Percentiles rank a stretch among this genome's conserved stretches.
Evolutionary conservation across 2,113 vertebrate genomes (phyloP).

Genomic region (Paraplagusia blochii): DNA sequence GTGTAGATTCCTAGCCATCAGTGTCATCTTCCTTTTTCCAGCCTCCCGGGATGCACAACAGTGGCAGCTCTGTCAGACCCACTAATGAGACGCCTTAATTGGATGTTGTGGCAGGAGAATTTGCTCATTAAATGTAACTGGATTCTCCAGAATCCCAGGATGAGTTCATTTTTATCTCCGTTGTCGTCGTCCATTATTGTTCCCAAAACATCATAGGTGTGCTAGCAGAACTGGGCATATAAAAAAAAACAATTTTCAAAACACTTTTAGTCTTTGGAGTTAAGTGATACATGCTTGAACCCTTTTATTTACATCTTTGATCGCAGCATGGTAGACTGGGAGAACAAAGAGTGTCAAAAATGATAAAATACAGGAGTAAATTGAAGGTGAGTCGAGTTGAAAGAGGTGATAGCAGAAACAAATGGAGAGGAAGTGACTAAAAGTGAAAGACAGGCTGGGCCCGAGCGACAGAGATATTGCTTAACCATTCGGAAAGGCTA

Average conservation of each 20-base stretch:
- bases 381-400: slow-evolving; percentile 3
- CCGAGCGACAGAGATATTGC: slow-evolving; percentile 61
- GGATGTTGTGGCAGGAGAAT: slow-evolving; percentile 65
- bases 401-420: slow-evolving; percentile 1
- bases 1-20: neutral
- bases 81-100: slow-evolving; percentile 73
- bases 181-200: neutral
- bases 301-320: no score
- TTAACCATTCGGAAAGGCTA: slow-evolving; percentile 75
- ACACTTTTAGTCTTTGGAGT: no score
- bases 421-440: slow-evolving; percentile 29
- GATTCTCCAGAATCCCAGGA: slow-evolving; percentile 11
- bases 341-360: neutral
- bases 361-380: neutral
- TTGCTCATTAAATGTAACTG: slow-evolving; percentile 61
- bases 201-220: no score
- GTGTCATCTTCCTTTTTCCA: slow-evolving; percentile 42
- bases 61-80: slow-evolving; percentile 58
- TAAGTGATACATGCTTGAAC: no score
- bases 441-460: slow-evolving; percentile 30
- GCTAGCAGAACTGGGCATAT: no score
- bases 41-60: slow-evolving; percentile 57
- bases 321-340: neutral
- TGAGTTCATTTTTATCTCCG: slow-evolving; percentile 8
- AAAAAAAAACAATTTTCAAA: no score